Base-by-base conservation (phyloP, 2,797 vertebrate species). In the Nyctalus aviator region DNA sequence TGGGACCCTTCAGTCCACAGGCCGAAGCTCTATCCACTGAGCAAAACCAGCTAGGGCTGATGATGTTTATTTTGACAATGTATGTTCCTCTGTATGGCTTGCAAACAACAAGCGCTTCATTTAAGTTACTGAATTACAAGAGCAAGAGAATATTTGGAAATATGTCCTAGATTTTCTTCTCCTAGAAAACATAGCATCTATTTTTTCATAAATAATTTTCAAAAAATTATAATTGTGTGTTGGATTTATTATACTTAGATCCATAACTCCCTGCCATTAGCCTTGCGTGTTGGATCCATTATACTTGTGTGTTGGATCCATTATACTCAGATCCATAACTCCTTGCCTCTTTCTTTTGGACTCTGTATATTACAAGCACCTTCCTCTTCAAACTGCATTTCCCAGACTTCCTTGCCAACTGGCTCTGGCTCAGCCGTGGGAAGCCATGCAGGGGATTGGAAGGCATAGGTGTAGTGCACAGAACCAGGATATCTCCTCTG, bases 141-240 rank as follows among this genome's bases (percentile, higher is more conserved):
- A 84, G 27, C 18, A 91, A 81, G 83, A 95, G 46, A 32, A 57
- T 53, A 81, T 82, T 94, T 55, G 53, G 73, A 95, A 88, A 84
- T 30, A 62, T 41, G 64, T 20, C 48, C 25, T 46, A 35, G 2
- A 11, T 64, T 82, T 71, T 17, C 64, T 82, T 44, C 41, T 53
- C n/a, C 35, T 64, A 64, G 69, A 57, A 66, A 66, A 37, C 0
- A 21, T 6, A 55, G 10, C 44, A 46, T 41, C 23, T 71, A 30
- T 64, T 66, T 77, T 77, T 76, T 32, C 10, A 30, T n/a, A 88
- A 88, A 27, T 48, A 30, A 66, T n/a, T n/a, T n/a, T n/a, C n/a
- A n/a, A n/a, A n/a, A n/a, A n/a, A n/a, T n/a, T n/a, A n/a, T 23
- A 50, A 25, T 50, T 13, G 23, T 55, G 77, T 25, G 41, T 73